These are phyloP conservation scores for Polydrusus cervinus DNA, from an alignment of 2,888 invertebrate species.

Conservation along the genomic window DNA sequence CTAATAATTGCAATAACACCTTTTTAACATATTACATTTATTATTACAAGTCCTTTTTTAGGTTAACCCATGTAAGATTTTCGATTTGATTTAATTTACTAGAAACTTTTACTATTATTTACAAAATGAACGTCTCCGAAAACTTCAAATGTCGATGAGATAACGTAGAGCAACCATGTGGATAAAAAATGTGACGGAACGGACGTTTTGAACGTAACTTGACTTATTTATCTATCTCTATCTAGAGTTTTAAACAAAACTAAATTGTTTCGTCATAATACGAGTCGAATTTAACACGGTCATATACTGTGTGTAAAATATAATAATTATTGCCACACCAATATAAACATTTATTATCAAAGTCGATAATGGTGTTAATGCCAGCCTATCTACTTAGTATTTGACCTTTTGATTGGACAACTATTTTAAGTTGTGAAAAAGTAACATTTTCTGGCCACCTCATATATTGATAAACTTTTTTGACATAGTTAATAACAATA, in stretches of 20 bases:
- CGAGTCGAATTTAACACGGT: neutral
- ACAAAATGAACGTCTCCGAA: constrained; percentile 13
- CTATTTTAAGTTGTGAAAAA: too few species aligned
- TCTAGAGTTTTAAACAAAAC: constrained; percentile 21
- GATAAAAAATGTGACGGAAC: neutral
- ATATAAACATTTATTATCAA: too few species aligned
- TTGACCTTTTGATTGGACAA: too few species aligned
- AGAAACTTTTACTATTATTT: constrained; percentile 24
- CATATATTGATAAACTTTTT: too few species aligned
- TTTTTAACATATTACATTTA: constrained; percentile 33
- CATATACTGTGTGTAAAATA: neutral
- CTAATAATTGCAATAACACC: constrained; percentile 46
- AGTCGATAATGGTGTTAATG: too few species aligned
- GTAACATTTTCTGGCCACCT: neutral
- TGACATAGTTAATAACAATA: too few species aligned
- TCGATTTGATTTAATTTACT: constrained; percentile 17
- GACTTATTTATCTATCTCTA: neutral
- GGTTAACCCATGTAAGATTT: constrained; percentile 27
- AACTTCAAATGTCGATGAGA: constrained; percentile 1
- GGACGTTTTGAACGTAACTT: neutral
- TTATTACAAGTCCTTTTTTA: constrained; percentile 31
- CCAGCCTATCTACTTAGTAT: too few species aligned
- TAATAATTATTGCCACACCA: too few species aligned
- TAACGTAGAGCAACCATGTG: neutral
- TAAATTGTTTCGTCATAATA: neutral